Base-by-base conservation (phyloP, 1,140 invertebrate genomes). In the Pentalonia nigronervosa region DNA sequence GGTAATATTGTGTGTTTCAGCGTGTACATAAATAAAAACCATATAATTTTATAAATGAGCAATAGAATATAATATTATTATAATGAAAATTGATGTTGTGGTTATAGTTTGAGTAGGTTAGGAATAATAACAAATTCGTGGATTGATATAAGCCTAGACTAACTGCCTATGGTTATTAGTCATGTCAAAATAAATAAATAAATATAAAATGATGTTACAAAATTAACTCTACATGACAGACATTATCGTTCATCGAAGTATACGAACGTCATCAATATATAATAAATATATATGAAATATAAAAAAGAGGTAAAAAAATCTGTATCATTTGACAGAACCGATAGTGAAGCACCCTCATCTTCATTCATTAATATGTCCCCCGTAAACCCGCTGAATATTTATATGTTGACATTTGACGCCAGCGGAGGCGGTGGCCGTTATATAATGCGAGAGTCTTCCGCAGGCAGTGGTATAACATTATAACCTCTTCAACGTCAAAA, bases 351-450 rank as follows among this genome's bases (percentile, higher is more conserved):
- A 92, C 91, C 91, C 91, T 92, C 91, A n/a, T 92, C 91, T 92
- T 83, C 91, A 84, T 92, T 92, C 91, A 92, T 92, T 92, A 92
- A 92, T 92, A 48, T n/a, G 60, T 48, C 48, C 47, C 67, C 34
- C 34, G 81, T 34, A 45, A 93, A 50, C 76, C 91, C 48, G 91
- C 91, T 93, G 91, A 93, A 93, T 93, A 93, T 93, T 93, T 93
- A 93, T 93, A 84, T 93, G 91, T 93, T 93, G 91, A 93, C 91
- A 93, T 93, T 93, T 84, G 91, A 93, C 91, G 91, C 91, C 91
- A 93, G 47, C 23, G 34, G 91, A n/a, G 45, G 67, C 56, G 89
- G 36, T 36, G 48, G 36, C 56, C 9, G 36, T 45, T 25, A 30
- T 48, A 86, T 86, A 86, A 47, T 86, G 84, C 45, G 45, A 41